phyloP scores from a whole-genome alignment of 2,113 vertebrate genomes.

The Taurulus bubalis region DNA sequence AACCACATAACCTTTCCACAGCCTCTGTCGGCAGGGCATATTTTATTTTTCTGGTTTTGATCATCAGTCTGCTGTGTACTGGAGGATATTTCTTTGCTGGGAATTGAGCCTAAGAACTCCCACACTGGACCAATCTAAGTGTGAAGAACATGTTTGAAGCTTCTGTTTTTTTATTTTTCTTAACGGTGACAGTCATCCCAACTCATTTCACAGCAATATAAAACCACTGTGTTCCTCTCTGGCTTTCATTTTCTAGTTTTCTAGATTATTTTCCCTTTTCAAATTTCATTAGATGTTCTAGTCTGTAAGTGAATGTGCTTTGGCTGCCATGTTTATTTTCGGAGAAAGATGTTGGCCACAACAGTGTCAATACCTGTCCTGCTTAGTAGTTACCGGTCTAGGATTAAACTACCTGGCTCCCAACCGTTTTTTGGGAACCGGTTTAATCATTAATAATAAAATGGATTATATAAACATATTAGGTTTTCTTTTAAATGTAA shows the following conservation, averaged over 20 bases:
- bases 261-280: neutral
- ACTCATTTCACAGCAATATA: conserved; percentile 61
- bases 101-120: conserved; percentile 64
- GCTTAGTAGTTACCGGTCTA: neutral
- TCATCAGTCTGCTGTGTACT: conserved; percentile 45
- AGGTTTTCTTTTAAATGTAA: neutral
- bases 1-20: conserved; percentile 34
- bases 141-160: conserved; percentile 65
- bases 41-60: conserved; percentile 59
- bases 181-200: conserved; percentile 45
- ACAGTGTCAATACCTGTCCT: neutral
- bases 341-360: neutral
- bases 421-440: neutral
- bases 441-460: too few species aligned
- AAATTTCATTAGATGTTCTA: neutral
- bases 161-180: conserved; percentile 34
- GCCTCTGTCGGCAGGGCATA: conserved; percentile 27
- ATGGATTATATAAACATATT: neutral
- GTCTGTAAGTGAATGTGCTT: neutral
- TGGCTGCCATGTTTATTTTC: neutral
- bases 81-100: conserved; percentile 23
- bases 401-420: neutral
- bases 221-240: conserved; percentile 16
- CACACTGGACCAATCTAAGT: conserved; percentile 66
- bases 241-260: neutral